Percentiles rank a stretch among this genome's conserved stretches.
Evolutionary conservation across 2,113 vertebrate species (phyloP).

Genomic region (Sprattus sprattus): DNA sequence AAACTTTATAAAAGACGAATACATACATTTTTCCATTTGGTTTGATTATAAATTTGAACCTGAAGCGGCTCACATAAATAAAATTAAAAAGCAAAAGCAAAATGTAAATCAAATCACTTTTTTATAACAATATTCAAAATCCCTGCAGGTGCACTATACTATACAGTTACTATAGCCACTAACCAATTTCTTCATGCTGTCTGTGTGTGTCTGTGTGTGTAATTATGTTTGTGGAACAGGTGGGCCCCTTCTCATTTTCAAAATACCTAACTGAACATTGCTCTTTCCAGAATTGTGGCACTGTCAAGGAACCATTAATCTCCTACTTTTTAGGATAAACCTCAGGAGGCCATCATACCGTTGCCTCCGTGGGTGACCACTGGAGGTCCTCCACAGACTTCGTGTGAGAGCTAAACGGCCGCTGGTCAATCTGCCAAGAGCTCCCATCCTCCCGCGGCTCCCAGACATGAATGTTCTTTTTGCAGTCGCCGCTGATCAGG

Average conservation of each 20-base stretch:
- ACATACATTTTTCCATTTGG: too few species aligned
- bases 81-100: too few species aligned
- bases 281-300: neutral
- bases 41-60: too few species aligned
- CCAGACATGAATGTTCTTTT: slow-evolving; percentile 91
- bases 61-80: too few species aligned
- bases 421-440: slow-evolving; percentile 84
- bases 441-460: slow-evolving; percentile 78
- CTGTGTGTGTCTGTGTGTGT: too few species aligned
- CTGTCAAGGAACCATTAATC: neutral
- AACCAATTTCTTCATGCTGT: too few species aligned
- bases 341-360: slow-evolving; percentile 65
- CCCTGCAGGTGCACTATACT: too few species aligned
- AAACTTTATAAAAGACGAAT: too few species aligned
- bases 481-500: slow-evolving; percentile 84
- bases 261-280: neutral
- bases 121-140: neutral
- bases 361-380: slow-evolving; percentile 89
- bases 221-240: too few species aligned
- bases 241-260: too few species aligned
- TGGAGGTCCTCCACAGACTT: slow-evolving; percentile 88
- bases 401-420: slow-evolving; percentile 83
- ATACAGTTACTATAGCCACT: too few species aligned
- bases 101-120: too few species aligned
- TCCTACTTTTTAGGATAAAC: neutral